Base-by-base conservation (phyloP, 1,140 invertebrate species). In the Mactra quadrangularis region DNA sequence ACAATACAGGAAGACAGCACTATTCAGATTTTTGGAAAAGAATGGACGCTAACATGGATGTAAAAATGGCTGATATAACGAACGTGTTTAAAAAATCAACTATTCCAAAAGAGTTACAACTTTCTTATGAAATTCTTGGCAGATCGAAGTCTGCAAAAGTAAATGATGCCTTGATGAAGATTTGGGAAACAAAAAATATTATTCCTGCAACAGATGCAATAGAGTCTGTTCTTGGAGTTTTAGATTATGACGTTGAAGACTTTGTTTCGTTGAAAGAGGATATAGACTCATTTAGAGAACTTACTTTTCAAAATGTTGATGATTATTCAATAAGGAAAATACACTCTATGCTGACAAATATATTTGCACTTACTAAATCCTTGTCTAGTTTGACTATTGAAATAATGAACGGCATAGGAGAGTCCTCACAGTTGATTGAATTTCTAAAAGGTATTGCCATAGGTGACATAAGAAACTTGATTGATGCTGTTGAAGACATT, bases 401-500 rank as follows among this genome's bases (percentile, higher is more conserved):
- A 35, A 59, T 82, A 22, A 33, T 82, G 31, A 59, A 57, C 1
- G 81, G 76, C 52, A 52, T 83, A 1, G 53, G 45, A n/a, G 15
- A 22, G 31, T 38, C 81, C 33, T 17, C 25, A 55, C 15, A 50
- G 27, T 52, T 85, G n/a, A 50, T 88, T 15, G 71, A 85, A 29
- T 88, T 87, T 78, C 45, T 88, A 13, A 53, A 71, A n/a, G 77
- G 81, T 27, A 85, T 83, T 7, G 38, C 64, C 6, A 71, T 85
- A 53, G 84, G 86, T 27, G 87, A 88, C 62, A 64, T 88, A 13
- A 55, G 86, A 31, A 86, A 88, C 57, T 60, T 88, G 2, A 88
- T 88, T 59, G 87, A 88, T 82, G 84, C 87, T 27, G 87, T 88
- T 15, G 87, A 88, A 60, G 82, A 85, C 22, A 74, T 76, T 27